These are phyloP conservation scores for Pavo muticus DNA, from an alignment of 2,113 vertebrate species.

Conservation along the genomic window DNA sequence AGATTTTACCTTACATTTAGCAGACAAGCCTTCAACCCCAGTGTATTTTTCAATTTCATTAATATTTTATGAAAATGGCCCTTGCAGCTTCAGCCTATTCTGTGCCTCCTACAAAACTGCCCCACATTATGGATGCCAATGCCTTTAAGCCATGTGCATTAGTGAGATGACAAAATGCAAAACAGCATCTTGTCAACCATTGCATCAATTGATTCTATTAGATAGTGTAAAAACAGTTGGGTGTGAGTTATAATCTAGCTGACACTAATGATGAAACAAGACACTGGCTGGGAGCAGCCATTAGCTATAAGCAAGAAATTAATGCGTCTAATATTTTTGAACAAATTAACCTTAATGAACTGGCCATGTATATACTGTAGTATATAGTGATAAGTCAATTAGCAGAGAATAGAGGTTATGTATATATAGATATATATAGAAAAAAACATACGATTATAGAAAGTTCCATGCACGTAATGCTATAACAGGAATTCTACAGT, in stretches of 20 bases:
- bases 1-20: conserved; percentile 95
- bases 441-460: not conserved
- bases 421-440: conserved; percentile 11
- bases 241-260: conserved; percentile 99
- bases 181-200: conserved; percentile 90
- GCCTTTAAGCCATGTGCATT: conserved; percentile 96
- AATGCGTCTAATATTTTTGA: conserved; percentile 99
- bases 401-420: conserved; percentile 63
- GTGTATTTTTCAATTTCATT: conserved; percentile 99
- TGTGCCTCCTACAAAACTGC: conserved; percentile 91
- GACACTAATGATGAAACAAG: conserved; percentile 99
- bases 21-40: conserved; percentile 93
- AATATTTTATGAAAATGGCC: conserved; percentile 99
- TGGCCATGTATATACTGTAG: conserved; percentile 81
- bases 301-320: conserved; percentile 95
- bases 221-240: conserved; percentile 97
- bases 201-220: conserved; percentile 98
- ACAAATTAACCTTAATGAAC: conserved; percentile 91
- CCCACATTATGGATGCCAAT: conserved; percentile 97
- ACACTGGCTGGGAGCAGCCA: conserved; percentile 92
- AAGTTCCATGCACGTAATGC: not conserved
- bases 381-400: conserved; percentile 78
- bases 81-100: conserved; percentile 98
- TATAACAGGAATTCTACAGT: not conserved
- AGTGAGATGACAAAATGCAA: conserved; percentile 94